Base-by-base conservation (phyloP, 2,797 vertebrate genomes). In the Florisuga fusca region DNA sequence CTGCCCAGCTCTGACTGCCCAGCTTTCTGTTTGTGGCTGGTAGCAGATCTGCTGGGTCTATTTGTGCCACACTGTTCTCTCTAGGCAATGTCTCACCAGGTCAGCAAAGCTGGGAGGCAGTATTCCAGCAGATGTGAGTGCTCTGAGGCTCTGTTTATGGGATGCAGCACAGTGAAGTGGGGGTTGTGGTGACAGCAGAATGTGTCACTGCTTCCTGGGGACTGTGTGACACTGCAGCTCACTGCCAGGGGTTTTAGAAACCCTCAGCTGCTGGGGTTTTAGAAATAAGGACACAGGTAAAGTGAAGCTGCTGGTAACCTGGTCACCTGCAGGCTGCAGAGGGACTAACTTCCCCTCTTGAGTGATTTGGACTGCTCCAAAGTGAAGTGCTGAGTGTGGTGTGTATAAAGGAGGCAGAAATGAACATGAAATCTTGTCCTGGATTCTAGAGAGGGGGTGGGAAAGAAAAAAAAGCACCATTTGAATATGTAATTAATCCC, bases 261-360 rank as follows among this genome's bases (percentile, higher is more conserved):
- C n/a, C 38, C 14, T 41, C 38, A 41, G 38, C 13, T 41, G 38
- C 38, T 57, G 22, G 78, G 33, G 41, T 79, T 84, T 91, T 50
- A 2, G 51, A 73, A 81, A 58, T 8, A 27, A 34, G 69, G 78
- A 25, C 1, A 0, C 3, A 2, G 20, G 46, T 84, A 90, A 89
- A 75, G 62, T 84, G 78, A 83, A 85, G 92, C 86, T 92, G 79
- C 22, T 77, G 36, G 16, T 89, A 74, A 77, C 71, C 43, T 84
- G 71, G n/a, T 90, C 93, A 67, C 81, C 81, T 89, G 92, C 71
- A 76, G 63, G 17, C 6, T 19, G 3, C 38, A 41, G 38, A 41
- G 5, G 54, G 41, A 88, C 34, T 89, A 53, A 36, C 26, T 85
- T 33, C 27, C n/a, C 36, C 45, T 57, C 31, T 23, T 9, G 10